phyloP scores from a whole-genome alignment of 2,888 invertebrate species.

The Sceliomorpha sp. region DNA sequence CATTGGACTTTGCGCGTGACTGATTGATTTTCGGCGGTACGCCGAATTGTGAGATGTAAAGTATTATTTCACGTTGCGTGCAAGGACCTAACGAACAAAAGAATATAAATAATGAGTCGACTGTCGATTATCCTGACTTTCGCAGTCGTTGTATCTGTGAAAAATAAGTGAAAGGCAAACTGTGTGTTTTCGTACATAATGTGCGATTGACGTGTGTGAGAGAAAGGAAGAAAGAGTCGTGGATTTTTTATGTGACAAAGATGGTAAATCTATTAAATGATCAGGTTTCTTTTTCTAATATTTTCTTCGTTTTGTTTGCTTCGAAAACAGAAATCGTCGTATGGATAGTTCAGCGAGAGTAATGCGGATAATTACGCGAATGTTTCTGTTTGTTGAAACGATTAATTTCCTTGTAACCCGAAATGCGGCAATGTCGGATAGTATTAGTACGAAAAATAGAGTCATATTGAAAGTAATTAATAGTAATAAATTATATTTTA shows the following conservation, averaged over 20 bases:
- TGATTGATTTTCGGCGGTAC: constrained; percentile 22
- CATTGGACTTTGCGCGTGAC: constrained; percentile 18
- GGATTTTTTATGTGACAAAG: background rate
- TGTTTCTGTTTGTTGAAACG: constrained; percentile 9
- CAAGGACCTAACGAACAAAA: constrained; percentile 45
- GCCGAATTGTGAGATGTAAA: constrained; percentile 51
- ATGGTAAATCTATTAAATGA: constrained; percentile 48
- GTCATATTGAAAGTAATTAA: constrained; percentile 55
- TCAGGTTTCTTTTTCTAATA: constrained; percentile 68
- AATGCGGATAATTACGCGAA: constrained; percentile 8
- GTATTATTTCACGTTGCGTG: constrained; percentile 56
- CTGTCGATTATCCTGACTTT: constrained; percentile 71
- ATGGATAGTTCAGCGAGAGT: constrained; percentile 1
- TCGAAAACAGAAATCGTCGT: constrained; percentile 3
- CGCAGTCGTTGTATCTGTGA: constrained; percentile 68
- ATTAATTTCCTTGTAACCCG: constrained; percentile 17
- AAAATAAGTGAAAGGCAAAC: constrained; percentile 71
- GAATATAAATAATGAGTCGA: constrained; percentile 56
- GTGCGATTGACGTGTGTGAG: too few species aligned
- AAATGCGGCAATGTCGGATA: constrained; percentile 27
- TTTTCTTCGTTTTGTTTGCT: constrained; percentile 18
- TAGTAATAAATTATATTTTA: constrained; percentile 55
- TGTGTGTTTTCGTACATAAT: constrained; percentile 39
- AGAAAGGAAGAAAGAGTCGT: background rate
- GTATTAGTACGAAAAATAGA: constrained; percentile 41